phyloP scores from a whole-genome alignment of 2,888 invertebrate genomes.

The Laspeyria flexula region DNA sequence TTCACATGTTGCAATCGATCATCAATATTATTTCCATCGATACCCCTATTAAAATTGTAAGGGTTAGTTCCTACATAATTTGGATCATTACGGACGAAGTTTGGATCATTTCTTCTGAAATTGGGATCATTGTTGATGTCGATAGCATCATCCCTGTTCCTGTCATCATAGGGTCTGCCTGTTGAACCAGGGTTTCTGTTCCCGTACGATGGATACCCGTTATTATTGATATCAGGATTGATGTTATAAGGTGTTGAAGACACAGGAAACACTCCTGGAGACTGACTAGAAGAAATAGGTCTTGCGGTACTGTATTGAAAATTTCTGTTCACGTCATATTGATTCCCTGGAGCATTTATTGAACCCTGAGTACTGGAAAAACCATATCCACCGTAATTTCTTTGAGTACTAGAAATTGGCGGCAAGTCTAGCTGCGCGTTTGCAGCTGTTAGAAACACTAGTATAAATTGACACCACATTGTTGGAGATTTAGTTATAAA shows the following conservation, averaged over 20 bases:
- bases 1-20: constrained; percentile 75
- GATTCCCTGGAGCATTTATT: constrained; percentile 75
- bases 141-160: constrained; percentile 75
- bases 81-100: constrained; percentile 78
- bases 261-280: constrained; percentile 66
- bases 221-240: constrained; percentile 79
- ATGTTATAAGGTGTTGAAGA: constrained; percentile 74
- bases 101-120: constrained; percentile 80
- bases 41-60: constrained; percentile 73
- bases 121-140: constrained; percentile 79
- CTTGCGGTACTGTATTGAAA: constrained; percentile 70
- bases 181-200: constrained; percentile 62
- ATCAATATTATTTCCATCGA: constrained; percentile 69
- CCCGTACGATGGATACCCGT: constrained; percentile 74
- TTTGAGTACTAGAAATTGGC: constrained; percentile 74
- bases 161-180: constrained; percentile 63
- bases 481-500: constrained; percentile 54
- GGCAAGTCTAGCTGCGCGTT: constrained; percentile 86
- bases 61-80: constrained; percentile 76
- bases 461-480: constrained; percentile 58
- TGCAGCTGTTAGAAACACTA: constrained; percentile 52
- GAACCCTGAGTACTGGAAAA: constrained; percentile 71
- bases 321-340: constrained; percentile 67
- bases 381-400: constrained; percentile 71
- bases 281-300: constrained; percentile 53